Evolutionary conservation across 1,140 invertebrate genomes (phyloP), one percentile per base, ranked within the genome.

Genomic region (Nephila pilipes): DNA sequence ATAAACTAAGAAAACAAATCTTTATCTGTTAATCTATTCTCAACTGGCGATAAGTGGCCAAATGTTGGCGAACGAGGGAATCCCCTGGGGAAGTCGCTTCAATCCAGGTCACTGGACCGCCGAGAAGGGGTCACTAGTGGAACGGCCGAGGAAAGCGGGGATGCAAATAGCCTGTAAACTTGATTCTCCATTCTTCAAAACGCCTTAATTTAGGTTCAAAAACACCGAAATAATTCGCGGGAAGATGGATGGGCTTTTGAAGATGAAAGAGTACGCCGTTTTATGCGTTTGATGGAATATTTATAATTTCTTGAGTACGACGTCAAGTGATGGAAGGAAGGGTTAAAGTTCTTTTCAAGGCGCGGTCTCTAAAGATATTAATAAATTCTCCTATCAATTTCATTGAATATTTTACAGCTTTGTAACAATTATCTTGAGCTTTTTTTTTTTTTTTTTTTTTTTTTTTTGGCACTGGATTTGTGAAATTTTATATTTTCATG

Each of bases 91-190:
- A 83, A 54, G 80, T 83, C 54, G 8, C 38, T n/a, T 55, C 54
- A 83, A 83, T 83, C 38, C 38, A 83, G 80, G 80, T 83, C 80
- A 83, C 80, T 83, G 80, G 80, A 83, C 80, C 80, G 54, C 80
- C 8, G 80, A 46, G 80, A 83, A 83, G 80, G 38, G 80, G 80
- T 83, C 80, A 83, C 80, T 83, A 38, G 80, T 83, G 80, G 80
- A 83, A 83, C 12, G 80, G 80, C 38, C 80, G 46, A 83, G n/a
- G 80, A 83, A 83, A 83, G 80, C 80, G 38, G 20, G 80, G 80
- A 83, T 83, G 69, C 36, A 83, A 83, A 83, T 83, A 83, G 38
- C 80, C 36, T 29, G 38, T 25, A 46, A 54, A 54, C 38, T 83
- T 36, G 65, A 75, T 75, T 75, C 46, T 46, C 46, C 46, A 10